Percentiles rank a stretch among this genome's conserved stretches.
These are phyloP conservation scores for Halotydeus destructor DNA, from an alignment of 1,140 invertebrate species.

Conservation along the genomic window DNA sequence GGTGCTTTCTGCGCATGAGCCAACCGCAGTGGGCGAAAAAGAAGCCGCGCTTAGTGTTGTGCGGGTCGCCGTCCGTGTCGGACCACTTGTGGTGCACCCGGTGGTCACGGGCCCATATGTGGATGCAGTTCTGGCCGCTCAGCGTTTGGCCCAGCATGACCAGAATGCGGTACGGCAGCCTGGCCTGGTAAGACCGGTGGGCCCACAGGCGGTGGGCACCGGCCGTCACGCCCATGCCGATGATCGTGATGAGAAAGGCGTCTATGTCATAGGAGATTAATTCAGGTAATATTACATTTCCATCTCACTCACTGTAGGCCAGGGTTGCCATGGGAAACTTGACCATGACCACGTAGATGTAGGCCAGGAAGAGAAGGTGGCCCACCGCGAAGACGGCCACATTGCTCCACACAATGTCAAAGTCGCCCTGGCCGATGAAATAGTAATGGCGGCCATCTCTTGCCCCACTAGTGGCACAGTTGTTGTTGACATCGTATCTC, in stretches of 20 bases:
- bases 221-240: constrained; percentile 51
- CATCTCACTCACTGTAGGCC: too few relatives aligned
- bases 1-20: constrained; percentile 50
- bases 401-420: constrained; percentile 6
- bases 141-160: constrained; percentile 43
- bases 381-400: not conserved
- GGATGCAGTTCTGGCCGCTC: constrained; percentile 77
- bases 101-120: constrained; percentile 68
- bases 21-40: constrained; percentile 58
- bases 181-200: constrained; percentile 76
- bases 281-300: too few relatives aligned
- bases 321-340: too few relatives aligned
- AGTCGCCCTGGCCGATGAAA: too few relatives aligned
- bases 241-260: too few relatives aligned
- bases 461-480: too few relatives aligned
- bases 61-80: constrained; percentile 57
- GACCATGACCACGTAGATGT: too few relatives aligned
- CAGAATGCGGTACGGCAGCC: constrained; percentile 27
- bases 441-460: too few relatives aligned
- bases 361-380: not conserved
- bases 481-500: too few relatives aligned
- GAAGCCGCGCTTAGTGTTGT: constrained; percentile 53
- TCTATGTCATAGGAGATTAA: too few relatives aligned
- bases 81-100: constrained; percentile 58
- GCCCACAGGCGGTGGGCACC: constrained; percentile 84